Evolutionary conservation across 1,140 invertebrate genomes (phyloP).

Genomic region (Formica selysi): DNA sequence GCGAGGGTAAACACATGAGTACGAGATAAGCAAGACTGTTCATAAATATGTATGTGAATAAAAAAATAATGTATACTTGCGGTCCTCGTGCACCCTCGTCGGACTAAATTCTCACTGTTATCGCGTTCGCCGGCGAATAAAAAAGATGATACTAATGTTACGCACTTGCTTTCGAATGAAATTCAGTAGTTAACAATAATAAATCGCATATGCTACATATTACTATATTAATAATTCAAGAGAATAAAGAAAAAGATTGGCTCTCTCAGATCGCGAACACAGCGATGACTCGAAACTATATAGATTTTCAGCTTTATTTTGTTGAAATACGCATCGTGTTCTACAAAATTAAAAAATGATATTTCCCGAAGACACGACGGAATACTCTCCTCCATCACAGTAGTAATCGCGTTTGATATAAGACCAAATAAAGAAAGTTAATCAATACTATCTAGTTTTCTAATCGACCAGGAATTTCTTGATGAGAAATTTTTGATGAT

Average conservation of each 20-base stretch:
- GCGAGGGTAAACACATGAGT: conserved; percentile 25
- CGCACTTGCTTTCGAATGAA: not conserved
- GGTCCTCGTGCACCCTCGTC: not conserved
- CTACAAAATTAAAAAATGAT: not conserved
- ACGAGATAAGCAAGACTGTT: conserved; percentile 56
- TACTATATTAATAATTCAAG: not conserved
- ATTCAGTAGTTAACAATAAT: not conserved
- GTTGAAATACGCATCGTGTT: not conserved
- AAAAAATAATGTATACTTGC: conserved; percentile 22
- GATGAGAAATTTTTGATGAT: not conserved
- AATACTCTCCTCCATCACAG: not conserved
- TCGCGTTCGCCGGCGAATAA: not conserved
- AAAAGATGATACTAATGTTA: not conserved
- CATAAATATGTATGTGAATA: conserved; percentile 33
- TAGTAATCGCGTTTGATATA: not conserved
- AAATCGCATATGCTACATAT: not conserved
- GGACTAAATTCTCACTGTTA: conserved; percentile 21
- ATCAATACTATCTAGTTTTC: not conserved
- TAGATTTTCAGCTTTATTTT: not conserved
- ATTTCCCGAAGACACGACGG: not conserved
- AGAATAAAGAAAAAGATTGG: not conserved
- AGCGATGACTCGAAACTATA: not conserved
- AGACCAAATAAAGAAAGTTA: not conserved
- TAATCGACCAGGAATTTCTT: not conserved
- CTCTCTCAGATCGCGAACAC: not conserved